Evolutionary conservation across 2,797 vertebrate species (phyloP), one percentile per base, ranked within the genome.

Genomic region (Cryptoblepharus egeriae): DNA sequence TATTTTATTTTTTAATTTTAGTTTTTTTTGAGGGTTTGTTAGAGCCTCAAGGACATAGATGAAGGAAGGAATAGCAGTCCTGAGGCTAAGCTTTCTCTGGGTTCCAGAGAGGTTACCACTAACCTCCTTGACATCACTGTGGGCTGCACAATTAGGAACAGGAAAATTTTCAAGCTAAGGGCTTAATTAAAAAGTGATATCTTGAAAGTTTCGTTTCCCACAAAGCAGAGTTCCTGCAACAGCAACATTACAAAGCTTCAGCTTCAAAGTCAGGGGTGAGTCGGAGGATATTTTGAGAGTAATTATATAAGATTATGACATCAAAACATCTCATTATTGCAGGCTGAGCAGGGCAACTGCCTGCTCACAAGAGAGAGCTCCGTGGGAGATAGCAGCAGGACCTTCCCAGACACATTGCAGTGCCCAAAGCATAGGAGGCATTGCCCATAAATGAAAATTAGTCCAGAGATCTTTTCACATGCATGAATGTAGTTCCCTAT

Each of bases 251-350:
- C 87, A 81, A 93, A 93, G 90, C 79, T 80, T 87, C 73, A 81
- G 80, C 90, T 95, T 95, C 92, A 93, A 94, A 95, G 88, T 85
- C 84, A 88, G 89, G 89, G 88, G 90, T 94, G 91, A 92, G 90
- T 93, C 88, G 89, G 80, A 91, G 87, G 88, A 70, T 89, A 88
- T 93, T 93, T 92, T 90, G 83, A 89, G 90, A 88, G 82, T 93
- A 94, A 93, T 94, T 91, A 91, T 92, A 89, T 84, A 94, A 92
- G 84, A 88, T 90, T 85, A 87, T 81, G 91, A 92, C 87, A 85
- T 87, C 87, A 87, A 87, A 89, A 87, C 70, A 73, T 88, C 88
- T 91, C 84, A 83, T 81, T 82, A 93, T 86, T 86, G 85, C 85
- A 84, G 0, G 4, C 72, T 83, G 39, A 92, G 83, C 74, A 55